Evolutionary conservation across 2,113 vertebrate species (phyloP).

Genomic region (Heteronetta atricapilla): DNA sequence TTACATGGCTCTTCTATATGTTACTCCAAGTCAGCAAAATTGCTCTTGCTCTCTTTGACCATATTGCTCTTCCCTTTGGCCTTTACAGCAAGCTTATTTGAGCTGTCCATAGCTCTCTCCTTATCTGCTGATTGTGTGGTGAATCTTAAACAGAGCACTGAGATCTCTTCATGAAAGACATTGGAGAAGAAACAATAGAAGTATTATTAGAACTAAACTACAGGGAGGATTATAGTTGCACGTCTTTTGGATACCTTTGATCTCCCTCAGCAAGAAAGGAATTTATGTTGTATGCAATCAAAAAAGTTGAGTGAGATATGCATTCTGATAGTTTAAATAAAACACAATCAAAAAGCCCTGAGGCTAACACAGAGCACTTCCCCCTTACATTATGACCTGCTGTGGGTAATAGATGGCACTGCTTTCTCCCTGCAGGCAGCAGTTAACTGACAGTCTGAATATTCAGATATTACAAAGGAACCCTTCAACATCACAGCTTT

Average conservation of each 20-base stretch:
- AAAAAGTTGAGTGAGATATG: background rate
- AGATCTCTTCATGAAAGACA: background rate
- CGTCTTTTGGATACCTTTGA: background rate
- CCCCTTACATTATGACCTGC: background rate
- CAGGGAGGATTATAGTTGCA: background rate
- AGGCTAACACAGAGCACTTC: background rate
- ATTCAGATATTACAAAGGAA: background rate
- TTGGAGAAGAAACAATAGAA: background rate
- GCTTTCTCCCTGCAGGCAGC: background rate
- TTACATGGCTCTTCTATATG: background rate
- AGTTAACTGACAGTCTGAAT: background rate
- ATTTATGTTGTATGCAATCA: background rate
- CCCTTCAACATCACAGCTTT: background rate
- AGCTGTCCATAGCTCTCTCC: background rate
- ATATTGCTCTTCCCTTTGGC: background rate
- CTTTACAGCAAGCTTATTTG: background rate
- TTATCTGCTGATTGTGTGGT: background rate
- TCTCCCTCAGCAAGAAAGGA: background rate
- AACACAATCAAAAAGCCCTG: background rate
- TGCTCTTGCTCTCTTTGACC: background rate
- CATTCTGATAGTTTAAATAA: background rate
- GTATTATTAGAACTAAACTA: background rate
- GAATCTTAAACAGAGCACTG: background rate
- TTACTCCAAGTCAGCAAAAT: background rate
- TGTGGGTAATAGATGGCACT: background rate